Evolutionary conservation across 1,140 invertebrate genomes (phyloP).

Genomic region (Drosophila sechellia): DNA sequence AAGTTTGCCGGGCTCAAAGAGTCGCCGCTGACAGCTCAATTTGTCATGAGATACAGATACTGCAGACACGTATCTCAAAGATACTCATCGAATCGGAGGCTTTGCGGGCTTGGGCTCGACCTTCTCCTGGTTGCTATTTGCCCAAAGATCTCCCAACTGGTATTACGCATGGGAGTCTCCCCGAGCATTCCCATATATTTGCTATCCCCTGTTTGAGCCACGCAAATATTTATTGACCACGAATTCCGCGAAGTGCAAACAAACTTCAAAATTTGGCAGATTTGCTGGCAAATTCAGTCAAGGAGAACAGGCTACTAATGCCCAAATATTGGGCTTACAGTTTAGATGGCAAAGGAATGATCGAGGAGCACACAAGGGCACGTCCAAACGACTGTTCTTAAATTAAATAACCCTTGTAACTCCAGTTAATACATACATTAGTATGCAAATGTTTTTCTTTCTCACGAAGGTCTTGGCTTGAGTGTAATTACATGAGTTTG

Average conservation of each 20-base stretch:
- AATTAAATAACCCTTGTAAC: neutral
- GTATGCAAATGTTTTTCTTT: constrained; percentile 38
- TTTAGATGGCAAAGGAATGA: neutral
- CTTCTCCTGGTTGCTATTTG: constrained; percentile 49
- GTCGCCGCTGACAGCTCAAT: constrained; percentile 74
- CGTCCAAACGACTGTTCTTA: no score
- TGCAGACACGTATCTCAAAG: constrained; percentile 26
- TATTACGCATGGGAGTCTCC: constrained; percentile 69
- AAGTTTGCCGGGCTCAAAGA: constrained; percentile 57
- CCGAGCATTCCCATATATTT: constrained; percentile 25
- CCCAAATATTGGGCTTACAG: neutral
- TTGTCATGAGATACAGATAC: constrained; percentile 60
- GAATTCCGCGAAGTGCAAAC: constrained; percentile 50
- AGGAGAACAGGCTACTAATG: neutral
- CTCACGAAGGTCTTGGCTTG: constrained; percentile 29
- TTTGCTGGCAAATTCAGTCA: constrained; percentile 9
- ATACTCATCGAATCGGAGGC: constrained; percentile 18
- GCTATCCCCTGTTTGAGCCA: constrained; percentile 22
- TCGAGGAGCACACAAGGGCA: no score
- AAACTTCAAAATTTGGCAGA: neutral
- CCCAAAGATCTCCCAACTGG: constrained; percentile 47
- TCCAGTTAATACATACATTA: neutral
- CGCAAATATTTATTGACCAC: constrained; percentile 56
- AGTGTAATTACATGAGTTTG: constrained; percentile 44
- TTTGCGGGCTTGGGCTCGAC: constrained; percentile 15